phyloP scores from a whole-genome alignment of 2,888 invertebrate species.

The Zaprionus obscuricornis region DNA sequence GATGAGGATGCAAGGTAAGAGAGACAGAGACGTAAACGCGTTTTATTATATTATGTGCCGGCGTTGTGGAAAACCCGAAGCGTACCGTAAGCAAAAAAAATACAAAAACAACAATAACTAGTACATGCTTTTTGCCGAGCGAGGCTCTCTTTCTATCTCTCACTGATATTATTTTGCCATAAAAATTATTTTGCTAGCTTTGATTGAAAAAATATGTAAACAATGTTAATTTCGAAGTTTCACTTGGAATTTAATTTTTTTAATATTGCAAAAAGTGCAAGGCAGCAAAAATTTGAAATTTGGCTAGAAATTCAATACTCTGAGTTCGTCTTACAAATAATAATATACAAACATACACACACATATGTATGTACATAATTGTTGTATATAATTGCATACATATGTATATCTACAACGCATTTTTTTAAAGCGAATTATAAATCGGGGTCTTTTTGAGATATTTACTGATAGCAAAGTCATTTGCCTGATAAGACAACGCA shows the following conservation, averaged over 20 bases:
- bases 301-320: slow-evolving; percentile 19
- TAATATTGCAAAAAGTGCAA: slow-evolving; percentile 21
- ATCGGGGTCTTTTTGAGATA: slow-evolving; percentile 61
- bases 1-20: slow-evolving; percentile 72
- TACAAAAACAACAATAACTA: slow-evolving; percentile 25
- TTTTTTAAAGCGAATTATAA: slow-evolving; percentile 18
- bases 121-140: slow-evolving; percentile 5
- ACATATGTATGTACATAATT: background rate
- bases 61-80: slow-evolving; percentile 45
- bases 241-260: slow-evolving; percentile 35
- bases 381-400: background rate
- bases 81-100: slow-evolving; percentile 13
- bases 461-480: slow-evolving; percentile 57
- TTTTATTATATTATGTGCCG: slow-evolving; percentile 13
- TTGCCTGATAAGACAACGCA: slow-evolving; percentile 55
- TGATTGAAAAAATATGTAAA: slow-evolving; percentile 67
- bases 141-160: slow-evolving; percentile 3
- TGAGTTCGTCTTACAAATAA: slow-evolving; percentile 16
- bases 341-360: slow-evolving; percentile 10
- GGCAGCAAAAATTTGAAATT: slow-evolving; percentile 22
- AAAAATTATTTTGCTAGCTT: slow-evolving; percentile 45
- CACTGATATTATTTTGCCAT: slow-evolving; percentile 1
- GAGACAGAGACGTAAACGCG: too few species aligned
- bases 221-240: slow-evolving; percentile 54
- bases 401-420: slow-evolving; percentile 8